Conservation (phyloP, 2,888 invertebrate species). For the Epirrhoe alternata region DNA sequence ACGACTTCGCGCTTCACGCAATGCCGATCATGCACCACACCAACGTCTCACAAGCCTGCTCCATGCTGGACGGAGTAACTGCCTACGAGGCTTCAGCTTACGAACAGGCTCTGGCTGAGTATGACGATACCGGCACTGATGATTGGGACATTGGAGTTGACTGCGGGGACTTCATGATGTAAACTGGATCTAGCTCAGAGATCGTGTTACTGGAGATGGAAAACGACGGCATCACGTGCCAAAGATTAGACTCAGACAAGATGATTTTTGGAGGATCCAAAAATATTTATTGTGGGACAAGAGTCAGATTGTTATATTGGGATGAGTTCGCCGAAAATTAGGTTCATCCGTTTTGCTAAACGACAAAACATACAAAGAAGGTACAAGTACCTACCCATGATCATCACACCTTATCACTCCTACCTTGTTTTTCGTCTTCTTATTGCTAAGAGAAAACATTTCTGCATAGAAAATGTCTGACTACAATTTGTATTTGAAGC, state of each 20-base stretch:
- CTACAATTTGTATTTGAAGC: neutral
- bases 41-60: constrained; percentile 86
- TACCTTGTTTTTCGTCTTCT: too few relatives aligned
- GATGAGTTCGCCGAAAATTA: too few relatives aligned
- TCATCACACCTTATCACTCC: too few relatives aligned
- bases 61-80: constrained; percentile 84
- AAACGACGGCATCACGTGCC: neutral
- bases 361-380: too few relatives aligned
- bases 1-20: constrained; percentile 87
- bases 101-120: constrained; percentile 86
- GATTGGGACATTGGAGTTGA: constrained; percentile 90
- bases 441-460: neutral
- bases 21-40: constrained; percentile 87
- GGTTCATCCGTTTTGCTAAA: too few relatives aligned
- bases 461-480: neutral
- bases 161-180: constrained; percentile 90
- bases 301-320: too few relatives aligned
- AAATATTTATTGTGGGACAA: too few relatives aligned
- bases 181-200: constrained; percentile 47
- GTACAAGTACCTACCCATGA: too few relatives aligned
- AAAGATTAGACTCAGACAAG: neutral
- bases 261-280: too few relatives aligned
- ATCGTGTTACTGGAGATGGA: neutral
- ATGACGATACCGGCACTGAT: constrained; percentile 84
- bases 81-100: constrained; percentile 86